Conservation (phyloP, 1,140 invertebrate species). For the Euwallacea similis region DNA sequence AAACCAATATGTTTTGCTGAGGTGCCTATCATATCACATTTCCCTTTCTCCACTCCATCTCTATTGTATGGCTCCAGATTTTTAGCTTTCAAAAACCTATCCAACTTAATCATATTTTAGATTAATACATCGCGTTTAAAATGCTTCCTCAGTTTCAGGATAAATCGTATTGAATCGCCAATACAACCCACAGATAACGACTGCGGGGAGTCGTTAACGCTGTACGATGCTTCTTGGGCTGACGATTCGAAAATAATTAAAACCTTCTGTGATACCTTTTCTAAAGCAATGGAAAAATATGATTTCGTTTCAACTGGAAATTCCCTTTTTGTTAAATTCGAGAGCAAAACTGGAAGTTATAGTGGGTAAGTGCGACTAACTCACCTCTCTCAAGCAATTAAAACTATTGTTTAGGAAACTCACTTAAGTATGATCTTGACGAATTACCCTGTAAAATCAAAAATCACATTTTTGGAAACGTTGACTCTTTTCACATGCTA, state of each 20-base stretch:
- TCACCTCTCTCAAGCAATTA: neutral
- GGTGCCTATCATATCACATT: too few relatives aligned
- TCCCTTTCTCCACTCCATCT: too few relatives aligned
- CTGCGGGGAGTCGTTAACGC: slow-evolving; percentile 83
- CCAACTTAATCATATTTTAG: too few relatives aligned
- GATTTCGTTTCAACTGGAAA: slow-evolving; percentile 86
- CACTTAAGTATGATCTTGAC: too few relatives aligned
- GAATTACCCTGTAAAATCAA: too few relatives aligned
- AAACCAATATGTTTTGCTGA: too few relatives aligned
- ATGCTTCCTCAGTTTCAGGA: slow-evolving; percentile 68
- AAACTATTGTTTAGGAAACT: neutral
- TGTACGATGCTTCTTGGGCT: slow-evolving; percentile 82
- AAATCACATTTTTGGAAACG: too few relatives aligned
- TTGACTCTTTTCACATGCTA: too few relatives aligned
- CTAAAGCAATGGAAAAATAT: slow-evolving; percentile 86
- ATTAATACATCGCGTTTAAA: too few relatives aligned
- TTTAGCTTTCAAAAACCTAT: too few relatives aligned
- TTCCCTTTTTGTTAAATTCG: slow-evolving; percentile 82
- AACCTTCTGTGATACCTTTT: slow-evolving; percentile 91
- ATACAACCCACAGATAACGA: slow-evolving; percentile 83
- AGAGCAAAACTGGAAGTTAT: slow-evolving; percentile 89
- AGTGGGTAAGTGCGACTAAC: slow-evolving; percentile 64
- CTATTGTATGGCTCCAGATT: too few relatives aligned
- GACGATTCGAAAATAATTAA: slow-evolving; percentile 87
- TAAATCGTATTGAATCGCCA: slow-evolving; percentile 85